Percentiles rank a stretch among this genome's conserved stretches.
These are phyloP conservation scores for Oscheius sp. DNA, from an alignment of 2,888 invertebrate species.

Conservation along the genomic window DNA sequence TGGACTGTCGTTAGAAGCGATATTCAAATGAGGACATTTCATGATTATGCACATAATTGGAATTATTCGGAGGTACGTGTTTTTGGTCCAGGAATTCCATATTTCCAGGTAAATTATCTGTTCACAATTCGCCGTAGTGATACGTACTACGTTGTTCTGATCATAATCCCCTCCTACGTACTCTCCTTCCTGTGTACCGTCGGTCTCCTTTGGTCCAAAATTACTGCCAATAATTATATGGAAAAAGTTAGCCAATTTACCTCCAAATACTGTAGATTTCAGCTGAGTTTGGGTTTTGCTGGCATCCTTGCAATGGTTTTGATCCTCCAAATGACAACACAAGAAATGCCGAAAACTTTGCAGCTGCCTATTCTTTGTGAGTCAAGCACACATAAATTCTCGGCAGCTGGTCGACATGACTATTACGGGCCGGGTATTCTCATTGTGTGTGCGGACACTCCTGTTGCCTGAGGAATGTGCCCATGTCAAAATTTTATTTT, in stretches of 20 bases:
- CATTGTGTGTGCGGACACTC: too few species aligned
- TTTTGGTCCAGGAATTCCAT: too few species aligned
- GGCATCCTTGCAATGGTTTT: slow-evolving; percentile 28
- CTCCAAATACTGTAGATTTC: not conserved
- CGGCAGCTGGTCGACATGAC: too few species aligned
- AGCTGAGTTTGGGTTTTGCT: slow-evolving; percentile 19
- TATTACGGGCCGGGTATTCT: too few species aligned
- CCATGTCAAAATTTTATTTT: not conserved
- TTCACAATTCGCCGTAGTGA: slow-evolving; percentile 16
- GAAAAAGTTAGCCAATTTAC: slow-evolving; percentile 32
- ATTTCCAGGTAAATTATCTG: slow-evolving; percentile 17
- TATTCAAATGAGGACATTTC: not conserved
- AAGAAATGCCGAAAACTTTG: slow-evolving; percentile 15
- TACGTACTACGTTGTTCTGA: slow-evolving; percentile 31
- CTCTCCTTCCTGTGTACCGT: slow-evolving; percentile 12
- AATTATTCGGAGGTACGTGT: slow-evolving; percentile 20
- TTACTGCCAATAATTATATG: slow-evolving; percentile 12
- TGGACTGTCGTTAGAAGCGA: slow-evolving; percentile 9
- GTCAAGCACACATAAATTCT: not conserved
- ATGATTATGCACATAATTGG: slow-evolving; percentile 9
- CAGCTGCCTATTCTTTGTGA: slow-evolving; percentile 19
- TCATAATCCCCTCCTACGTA: slow-evolving; percentile 28
- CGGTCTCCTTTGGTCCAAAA: slow-evolving; percentile 23
- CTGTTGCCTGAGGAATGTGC: too few species aligned
- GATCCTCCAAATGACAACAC: slow-evolving; percentile 25